Evolutionary conservation across 2,113 vertebrate species (phyloP), one percentile per base, ranked within the genome.

Genomic region (Paratilapia polleni): DNA sequence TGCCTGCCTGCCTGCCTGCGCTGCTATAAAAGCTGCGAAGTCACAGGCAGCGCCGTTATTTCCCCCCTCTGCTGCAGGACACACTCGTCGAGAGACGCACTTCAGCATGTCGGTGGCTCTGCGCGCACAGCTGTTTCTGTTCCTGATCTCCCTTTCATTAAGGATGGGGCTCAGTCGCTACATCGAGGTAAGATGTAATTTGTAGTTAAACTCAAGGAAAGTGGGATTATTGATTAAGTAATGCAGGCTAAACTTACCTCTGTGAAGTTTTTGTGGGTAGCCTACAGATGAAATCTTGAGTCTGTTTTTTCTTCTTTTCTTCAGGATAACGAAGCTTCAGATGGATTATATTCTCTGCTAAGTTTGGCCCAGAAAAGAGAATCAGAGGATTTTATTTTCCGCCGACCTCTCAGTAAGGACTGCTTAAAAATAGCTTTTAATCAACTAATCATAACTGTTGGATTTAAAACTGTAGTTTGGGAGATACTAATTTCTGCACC

Each of bases 351-450:
- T 84, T 93, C 93, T 80, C 88, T 94, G 56, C 82, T 94, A 66
- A 90, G 19, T 88, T 81, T 92, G 89, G 93, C 94, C 66, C 92
- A 94, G 88, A 94, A 94, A 81, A 93, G 92, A 81, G 89, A 94
- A 62, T 83, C 93, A 38, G 94, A 92, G 83, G 93, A 94, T 87
- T 94, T 93, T 78, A 81, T 95, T 90, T 94, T 93, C 83, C 91
- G 91, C 26, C 87, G 94, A 90, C 89, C 93, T 78, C 93, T 95
- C 66, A 92, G 94, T 95, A 91, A 95, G 94, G 93, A 4, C 22
- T 62, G 22, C 73, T 38, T 28, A 81, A 84, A 31, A 63, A 70
- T 64, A 56, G 28, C 19, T 82, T 83, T 84, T 82, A 62, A 84
- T 22, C 5, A 17, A 62, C 24, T 88, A 49, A 78, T 82, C 82